These are phyloP conservation scores for Anastatus disparis DNA, from an alignment of 1,140 invertebrate species.

Conservation along the genomic window DNA sequence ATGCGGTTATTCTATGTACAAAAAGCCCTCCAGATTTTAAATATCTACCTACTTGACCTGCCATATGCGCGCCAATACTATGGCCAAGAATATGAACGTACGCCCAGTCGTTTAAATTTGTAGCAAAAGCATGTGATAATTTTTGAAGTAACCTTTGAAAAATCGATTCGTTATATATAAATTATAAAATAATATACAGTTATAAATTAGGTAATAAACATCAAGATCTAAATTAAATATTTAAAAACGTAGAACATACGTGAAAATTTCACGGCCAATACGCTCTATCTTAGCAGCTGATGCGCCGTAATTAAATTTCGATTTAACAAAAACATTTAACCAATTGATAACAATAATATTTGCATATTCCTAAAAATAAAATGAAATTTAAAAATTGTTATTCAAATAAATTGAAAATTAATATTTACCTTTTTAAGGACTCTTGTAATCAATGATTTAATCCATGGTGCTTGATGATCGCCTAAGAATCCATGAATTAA, in stretches of 20 bases:
- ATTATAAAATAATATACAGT: too few relatives aligned
- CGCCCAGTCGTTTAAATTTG: background rate
- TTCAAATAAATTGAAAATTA: too few relatives aligned
- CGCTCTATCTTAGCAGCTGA: background rate
- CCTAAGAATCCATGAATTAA: background rate
- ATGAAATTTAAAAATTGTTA: background rate
- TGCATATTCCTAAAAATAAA: background rate
- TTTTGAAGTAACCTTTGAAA: background rate
- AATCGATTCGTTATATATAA: too few relatives aligned
- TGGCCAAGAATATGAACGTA: background rate
- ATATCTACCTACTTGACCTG: background rate
- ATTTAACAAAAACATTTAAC: background rate
- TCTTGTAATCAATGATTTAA: too few relatives aligned
- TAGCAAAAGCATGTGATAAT: background rate
- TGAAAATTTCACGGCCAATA: background rate
- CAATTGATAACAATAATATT: background rate
- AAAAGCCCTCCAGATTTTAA: background rate
- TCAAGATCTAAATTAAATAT: too few relatives aligned
- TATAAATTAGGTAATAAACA: too few relatives aligned
- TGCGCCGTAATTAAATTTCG: background rate
- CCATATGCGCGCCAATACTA: slow-evolving; percentile 8
- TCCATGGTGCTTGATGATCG: too few relatives aligned
- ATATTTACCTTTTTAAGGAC: too few relatives aligned
- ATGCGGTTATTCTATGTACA: slow-evolving; percentile 62
- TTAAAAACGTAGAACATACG: background rate